A percentile compares a stretch with the other conserved stretches of the same genome.
Evolutionary conservation across 2,888 invertebrate genomes (phyloP).

Genomic region (Oscheius sp.): DNA sequence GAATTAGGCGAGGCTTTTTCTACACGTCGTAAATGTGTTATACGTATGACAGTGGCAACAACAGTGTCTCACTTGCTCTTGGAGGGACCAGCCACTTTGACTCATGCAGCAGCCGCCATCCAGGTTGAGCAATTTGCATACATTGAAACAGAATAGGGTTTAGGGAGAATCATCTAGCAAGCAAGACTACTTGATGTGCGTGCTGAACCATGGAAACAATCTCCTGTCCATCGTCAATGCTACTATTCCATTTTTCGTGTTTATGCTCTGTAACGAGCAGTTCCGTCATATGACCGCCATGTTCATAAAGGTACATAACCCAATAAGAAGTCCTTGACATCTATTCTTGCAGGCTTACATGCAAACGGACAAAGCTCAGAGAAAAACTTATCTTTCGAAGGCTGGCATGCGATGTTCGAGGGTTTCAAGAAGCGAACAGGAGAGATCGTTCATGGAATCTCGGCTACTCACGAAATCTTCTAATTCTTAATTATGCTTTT

Average conservation of each 20-base stretch:
- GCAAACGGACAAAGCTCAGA: slow-evolving; percentile 45
- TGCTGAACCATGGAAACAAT: slow-evolving; percentile 67
- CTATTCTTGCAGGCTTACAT: slow-evolving; percentile 43
- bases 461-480: slow-evolving; percentile 53
- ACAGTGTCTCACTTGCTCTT: slow-evolving; percentile 67
- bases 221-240: slow-evolving; percentile 68
- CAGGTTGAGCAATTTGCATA: slow-evolving; percentile 30
- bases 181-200: slow-evolving; percentile 55
- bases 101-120: slow-evolving; percentile 55
- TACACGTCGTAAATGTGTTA: slow-evolving; percentile 67
- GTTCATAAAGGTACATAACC: slow-evolving; percentile 56
- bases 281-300: slow-evolving; percentile 68
- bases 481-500: slow-evolving; percentile 34
- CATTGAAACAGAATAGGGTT: neutral
- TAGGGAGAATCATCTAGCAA: slow-evolving; percentile 31
- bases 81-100: slow-evolving; percentile 67
- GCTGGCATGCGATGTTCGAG: slow-evolving; percentile 55
- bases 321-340: neutral
- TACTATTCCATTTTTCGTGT: slow-evolving; percentile 71
- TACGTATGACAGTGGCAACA: slow-evolving; percentile 70
- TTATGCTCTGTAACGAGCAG: slow-evolving; percentile 64
- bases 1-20: slow-evolving; percentile 68
- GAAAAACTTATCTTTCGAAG: slow-evolving; percentile 51
- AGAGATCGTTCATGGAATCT: slow-evolving; percentile 56
- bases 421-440: slow-evolving; percentile 53